These are phyloP conservation scores for Tigriopus californicus DNA, from an alignment of 2,888 invertebrate genomes.

Conservation along the genomic window DNA sequence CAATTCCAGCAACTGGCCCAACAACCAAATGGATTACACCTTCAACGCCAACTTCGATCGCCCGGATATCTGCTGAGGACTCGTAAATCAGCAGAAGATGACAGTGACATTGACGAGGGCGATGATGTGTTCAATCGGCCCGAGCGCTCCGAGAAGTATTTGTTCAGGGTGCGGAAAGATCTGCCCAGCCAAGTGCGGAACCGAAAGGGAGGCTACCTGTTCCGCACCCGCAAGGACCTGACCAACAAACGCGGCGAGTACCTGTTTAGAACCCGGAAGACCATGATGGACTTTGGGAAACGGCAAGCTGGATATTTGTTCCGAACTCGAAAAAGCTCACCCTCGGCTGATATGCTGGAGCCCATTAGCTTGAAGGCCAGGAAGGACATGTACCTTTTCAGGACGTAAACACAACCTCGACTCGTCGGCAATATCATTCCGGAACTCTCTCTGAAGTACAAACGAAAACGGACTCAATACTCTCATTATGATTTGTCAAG, in stretches of 20 bases:
- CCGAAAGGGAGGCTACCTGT: background rate
- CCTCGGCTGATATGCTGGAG: too few species aligned
- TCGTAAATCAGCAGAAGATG: background rate
- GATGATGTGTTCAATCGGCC: background rate
- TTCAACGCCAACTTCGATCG: background rate
- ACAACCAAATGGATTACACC: slow-evolving; percentile 5
- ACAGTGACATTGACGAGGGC: background rate
- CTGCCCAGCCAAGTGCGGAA: background rate
- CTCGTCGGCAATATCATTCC: too few species aligned
- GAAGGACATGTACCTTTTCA: too few species aligned
- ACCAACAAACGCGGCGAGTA: background rate
- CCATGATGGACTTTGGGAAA: background rate
- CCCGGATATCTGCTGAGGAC: background rate
- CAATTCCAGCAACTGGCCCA: slow-evolving; percentile 22
- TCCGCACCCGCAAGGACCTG: slow-evolving; percentile 10
- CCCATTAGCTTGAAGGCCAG: too few species aligned
- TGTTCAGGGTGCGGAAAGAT: slow-evolving; percentile 6
- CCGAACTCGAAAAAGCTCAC: slow-evolving; percentile 9
- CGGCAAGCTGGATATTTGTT: background rate
- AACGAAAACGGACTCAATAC: too few species aligned
- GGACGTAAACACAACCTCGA: too few species aligned
- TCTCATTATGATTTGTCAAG: too few species aligned
- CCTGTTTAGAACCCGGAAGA: slow-evolving; percentile 14
- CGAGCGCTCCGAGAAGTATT: background rate
- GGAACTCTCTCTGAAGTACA: too few species aligned